These are phyloP conservation scores for Teleiodes luculella DNA, from an alignment of 2,888 invertebrate species.

Conservation along the genomic window DNA sequence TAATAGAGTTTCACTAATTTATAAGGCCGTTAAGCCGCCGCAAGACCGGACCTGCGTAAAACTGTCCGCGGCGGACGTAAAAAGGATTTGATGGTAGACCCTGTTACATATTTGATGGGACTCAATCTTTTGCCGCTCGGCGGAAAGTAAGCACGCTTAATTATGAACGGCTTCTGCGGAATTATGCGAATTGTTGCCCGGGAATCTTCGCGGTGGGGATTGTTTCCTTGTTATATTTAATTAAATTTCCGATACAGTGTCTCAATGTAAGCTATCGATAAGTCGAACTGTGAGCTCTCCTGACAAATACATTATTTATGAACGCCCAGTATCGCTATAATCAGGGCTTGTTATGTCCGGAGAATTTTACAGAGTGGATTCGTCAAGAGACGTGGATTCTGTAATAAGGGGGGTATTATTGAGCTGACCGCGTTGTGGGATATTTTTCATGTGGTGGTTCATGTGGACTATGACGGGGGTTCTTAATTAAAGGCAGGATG, in stretches of 20 bases:
- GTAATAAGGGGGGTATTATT: slow-evolving; percentile 16
- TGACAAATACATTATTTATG: slow-evolving; percentile 10
- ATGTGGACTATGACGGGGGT: slow-evolving; percentile 54
- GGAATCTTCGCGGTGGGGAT: slow-evolving; percentile 30
- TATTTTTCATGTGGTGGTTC: slow-evolving; percentile 30
- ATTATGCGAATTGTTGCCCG: slow-evolving; percentile 52
- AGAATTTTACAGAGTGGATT: slow-evolving; percentile 9
- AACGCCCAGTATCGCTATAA: slow-evolving; percentile 1
- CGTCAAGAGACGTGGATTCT: not conserved
- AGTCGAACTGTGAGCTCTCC: not conserved
- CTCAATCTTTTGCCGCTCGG: slow-evolving; percentile 56
- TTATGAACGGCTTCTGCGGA: slow-evolving; percentile 55
- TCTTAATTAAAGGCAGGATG: slow-evolving; percentile 69
- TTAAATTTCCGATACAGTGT: slow-evolving; percentile 10
- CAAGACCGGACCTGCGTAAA: slow-evolving; percentile 57
- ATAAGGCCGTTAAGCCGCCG: slow-evolving; percentile 70
- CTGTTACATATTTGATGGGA: slow-evolving; percentile 66
- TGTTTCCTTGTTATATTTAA: slow-evolving; percentile 27
- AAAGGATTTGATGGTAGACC: slow-evolving; percentile 71
- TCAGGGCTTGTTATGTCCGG: slow-evolving; percentile 8
- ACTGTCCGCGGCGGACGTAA: slow-evolving; percentile 66
- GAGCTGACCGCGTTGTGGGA: not conserved
- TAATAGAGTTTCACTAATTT: slow-evolving; percentile 79
- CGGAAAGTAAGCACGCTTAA: slow-evolving; percentile 56
- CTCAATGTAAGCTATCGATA: not conserved